phyloP scores from a whole-genome alignment of 1,140 invertebrate genomes.

The Drosophila lini region DNA sequence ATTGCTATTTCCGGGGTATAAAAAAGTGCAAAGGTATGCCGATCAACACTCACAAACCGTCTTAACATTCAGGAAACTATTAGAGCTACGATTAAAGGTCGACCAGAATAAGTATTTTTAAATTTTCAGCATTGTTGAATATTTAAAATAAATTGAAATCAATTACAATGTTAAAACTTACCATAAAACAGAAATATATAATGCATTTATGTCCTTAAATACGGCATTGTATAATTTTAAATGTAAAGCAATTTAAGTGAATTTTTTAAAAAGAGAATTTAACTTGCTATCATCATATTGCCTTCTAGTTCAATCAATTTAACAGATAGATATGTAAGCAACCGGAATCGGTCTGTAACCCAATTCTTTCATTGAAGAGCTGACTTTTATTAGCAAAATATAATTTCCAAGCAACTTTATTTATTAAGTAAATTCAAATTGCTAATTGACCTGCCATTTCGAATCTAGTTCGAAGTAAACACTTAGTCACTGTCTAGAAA shows the following conservation, averaged over 20 bases:
- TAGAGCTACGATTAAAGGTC: not conserved
- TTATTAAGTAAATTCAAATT: constrained; percentile 21
- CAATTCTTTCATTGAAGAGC: constrained; percentile 21
- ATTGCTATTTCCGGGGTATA: not conserved
- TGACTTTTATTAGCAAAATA: constrained; percentile 55
- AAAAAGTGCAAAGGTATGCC: not conserved
- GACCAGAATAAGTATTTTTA: not conserved
- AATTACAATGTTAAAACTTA: no score
- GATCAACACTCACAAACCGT: no score
- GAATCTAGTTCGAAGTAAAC: constrained; percentile 30
- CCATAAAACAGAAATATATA: no score
- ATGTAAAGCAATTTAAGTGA: not conserved
- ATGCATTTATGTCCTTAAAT: not conserved
- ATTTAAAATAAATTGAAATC: no score
- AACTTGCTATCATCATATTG: not conserved
- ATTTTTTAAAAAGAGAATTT: not conserved
- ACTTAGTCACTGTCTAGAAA: constrained; percentile 48
- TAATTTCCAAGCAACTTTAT: constrained; percentile 11
- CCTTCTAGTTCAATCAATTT: not conserved
- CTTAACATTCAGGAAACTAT: not conserved
- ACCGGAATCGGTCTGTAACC: not conserved
- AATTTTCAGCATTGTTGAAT: no score
- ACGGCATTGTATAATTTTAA: not conserved
- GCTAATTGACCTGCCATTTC: constrained; percentile 59
- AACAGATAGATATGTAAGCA: not conserved